Conservation (phyloP, 2,888 invertebrate genomes). For the Nasonia oneida region DNA sequence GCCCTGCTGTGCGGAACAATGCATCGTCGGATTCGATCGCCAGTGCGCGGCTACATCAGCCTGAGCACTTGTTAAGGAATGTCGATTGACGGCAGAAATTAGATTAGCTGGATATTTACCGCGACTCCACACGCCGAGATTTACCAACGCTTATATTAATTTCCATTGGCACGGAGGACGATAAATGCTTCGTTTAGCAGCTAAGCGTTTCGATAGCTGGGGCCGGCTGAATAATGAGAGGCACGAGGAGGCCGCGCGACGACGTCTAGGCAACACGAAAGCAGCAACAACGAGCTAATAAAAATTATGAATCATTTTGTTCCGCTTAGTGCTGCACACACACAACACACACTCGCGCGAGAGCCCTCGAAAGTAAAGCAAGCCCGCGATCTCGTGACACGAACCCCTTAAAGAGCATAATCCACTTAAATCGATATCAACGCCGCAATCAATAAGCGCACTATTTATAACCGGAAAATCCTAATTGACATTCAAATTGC, state of each 20-base stretch:
- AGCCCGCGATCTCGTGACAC: conserved; percentile 42
- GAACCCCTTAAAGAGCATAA: conserved; percentile 46
- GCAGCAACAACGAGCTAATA: conserved; percentile 20
- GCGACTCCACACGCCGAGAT: neutral
- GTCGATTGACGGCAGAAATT: neutral
- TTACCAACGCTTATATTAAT: conserved; percentile 20
- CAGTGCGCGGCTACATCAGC: neutral
- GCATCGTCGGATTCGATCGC: neutral
- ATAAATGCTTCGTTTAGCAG: neutral
- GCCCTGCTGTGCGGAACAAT: conserved; percentile 14
- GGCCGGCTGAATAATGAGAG: neutral
- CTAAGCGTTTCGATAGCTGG: neutral
- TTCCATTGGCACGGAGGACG: neutral
- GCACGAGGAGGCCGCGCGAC: neutral
- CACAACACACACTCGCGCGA: neutral
- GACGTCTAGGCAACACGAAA: conserved; percentile 38
- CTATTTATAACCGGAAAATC: conserved; percentile 57
- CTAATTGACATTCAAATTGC: conserved; percentile 53
- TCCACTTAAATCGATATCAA: conserved; percentile 57
- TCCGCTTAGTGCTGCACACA: conserved; percentile 24
- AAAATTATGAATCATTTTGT: conserved; percentile 56
- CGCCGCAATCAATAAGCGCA: conserved; percentile 46
- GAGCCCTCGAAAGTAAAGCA: conserved; percentile 11
- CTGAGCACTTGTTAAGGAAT: conserved; percentile 45
- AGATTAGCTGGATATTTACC: neutral